Evolutionary conservation across 2,888 invertebrate genomes (phyloP), one percentile per base, ranked within the genome.

Genomic region (Agonum fuliginosum): DNA sequence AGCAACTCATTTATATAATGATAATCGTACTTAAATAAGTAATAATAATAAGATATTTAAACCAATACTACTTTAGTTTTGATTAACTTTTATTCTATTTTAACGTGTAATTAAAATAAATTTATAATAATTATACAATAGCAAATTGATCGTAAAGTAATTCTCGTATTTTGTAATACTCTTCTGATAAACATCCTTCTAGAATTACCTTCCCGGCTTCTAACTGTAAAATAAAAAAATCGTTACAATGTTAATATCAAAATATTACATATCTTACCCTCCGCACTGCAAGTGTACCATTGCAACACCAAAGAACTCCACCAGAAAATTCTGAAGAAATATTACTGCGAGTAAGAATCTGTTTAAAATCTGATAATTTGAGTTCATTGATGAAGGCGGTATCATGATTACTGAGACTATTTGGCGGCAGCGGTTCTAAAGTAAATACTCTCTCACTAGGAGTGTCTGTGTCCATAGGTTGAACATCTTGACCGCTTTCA

Each of bases 101-200:
- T 46, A 46, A 46, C 4, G n/a, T 30, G 30, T 30, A 30, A 5
- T 5, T 30, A 30, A 30, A 5, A 30, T 30, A 30, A 30, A 8
- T n/a, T n/a, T n/a, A n/a, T n/a, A n/a, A n/a, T 24, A 3, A 3
- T 54, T 62, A 98, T 72, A 98, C 93, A 84, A 99, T 97, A 77
- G 98, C 99, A 87, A 98, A 99, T 86, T 99, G 98, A 80, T 96
- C 94, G 85, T 99, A 99, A 27, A 99, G 88, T 37, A 98, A 88
- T 82, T 97, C 95, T 77, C 98, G 90, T 58, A 99, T 94, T 90
- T 92, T 94, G 87, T 95, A 99, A 87, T 97, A 99, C 81, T 99
- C 98, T 83, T 97, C 97, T 4, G 97, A 96, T 0, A 98, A 88
- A 76, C 95, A 94, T 0, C 99, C 99, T 88, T 99, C 99, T 78